Percentiles rank a stretch among this genome's conserved stretches.
Evolutionary conservation across 2,888 invertebrate species (phyloP).

Genomic region (Trypoxylon attenuatum): DNA sequence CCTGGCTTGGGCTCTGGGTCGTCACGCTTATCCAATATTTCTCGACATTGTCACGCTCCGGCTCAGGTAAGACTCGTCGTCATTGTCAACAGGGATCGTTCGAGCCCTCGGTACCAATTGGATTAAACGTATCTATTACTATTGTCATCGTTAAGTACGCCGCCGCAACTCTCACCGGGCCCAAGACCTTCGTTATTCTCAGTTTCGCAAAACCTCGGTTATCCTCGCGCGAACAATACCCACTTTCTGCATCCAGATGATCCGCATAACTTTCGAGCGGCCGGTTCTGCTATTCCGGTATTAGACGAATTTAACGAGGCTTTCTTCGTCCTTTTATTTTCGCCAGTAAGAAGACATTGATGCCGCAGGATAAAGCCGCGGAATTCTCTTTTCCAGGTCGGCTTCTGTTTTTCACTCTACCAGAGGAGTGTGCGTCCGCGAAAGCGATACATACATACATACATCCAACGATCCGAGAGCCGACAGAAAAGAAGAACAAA

Average conservation of each 20-base stretch:
- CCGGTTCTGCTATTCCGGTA: constrained; percentile 24
- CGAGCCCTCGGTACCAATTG: constrained; percentile 64
- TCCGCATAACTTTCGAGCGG: constrained; percentile 41
- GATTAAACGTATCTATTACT: constrained; percentile 74
- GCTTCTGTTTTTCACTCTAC: constrained; percentile 45
- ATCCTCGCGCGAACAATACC: constrained; percentile 22
- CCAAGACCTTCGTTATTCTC: constrained; percentile 26
- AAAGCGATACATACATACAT: constrained; percentile 24
- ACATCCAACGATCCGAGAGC: constrained; percentile 4
- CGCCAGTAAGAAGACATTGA: constrained; percentile 24
- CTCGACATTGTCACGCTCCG: constrained; percentile 57
- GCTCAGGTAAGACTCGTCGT: constrained; percentile 28
- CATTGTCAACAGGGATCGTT: constrained; percentile 47
- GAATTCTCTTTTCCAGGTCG: constrained; percentile 33
- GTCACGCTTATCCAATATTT: constrained; percentile 68
- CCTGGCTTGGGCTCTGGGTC: constrained; percentile 45
- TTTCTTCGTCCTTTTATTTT: constrained; percentile 29
- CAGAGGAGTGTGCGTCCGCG: not conserved
- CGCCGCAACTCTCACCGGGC: constrained; percentile 17
- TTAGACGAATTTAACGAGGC: constrained; percentile 30
- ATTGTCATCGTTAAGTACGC: constrained; percentile 58
- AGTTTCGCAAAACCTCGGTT: constrained; percentile 30
- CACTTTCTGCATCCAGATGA: constrained; percentile 19
- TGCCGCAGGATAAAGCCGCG: constrained; percentile 9
- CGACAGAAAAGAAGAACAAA: not conserved